Base-by-base conservation (phyloP, 2,888 invertebrate genomes). In the Xanthorhoe designata region DNA sequence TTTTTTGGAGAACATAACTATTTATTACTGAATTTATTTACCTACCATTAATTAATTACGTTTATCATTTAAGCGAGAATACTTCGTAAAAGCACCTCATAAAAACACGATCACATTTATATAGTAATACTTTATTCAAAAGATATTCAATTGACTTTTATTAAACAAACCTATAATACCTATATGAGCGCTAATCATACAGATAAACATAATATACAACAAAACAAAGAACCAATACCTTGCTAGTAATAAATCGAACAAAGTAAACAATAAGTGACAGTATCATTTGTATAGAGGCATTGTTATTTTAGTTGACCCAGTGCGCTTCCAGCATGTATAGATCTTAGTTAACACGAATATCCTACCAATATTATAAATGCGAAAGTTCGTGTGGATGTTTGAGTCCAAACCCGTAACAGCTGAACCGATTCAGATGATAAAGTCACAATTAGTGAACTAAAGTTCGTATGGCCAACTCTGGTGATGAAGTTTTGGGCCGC, bases 321-420 rank as follows among this genome's bases (percentile, higher is more conserved):
- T 47, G 18, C 42, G 42, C n/a, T 42, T 60, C 52, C 17, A 60
- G 52, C 29, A 15, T 52, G 10, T 42, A 8, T 52, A 61, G 9
- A 15, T 61, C 47, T 32, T 17, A 19, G 49, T 49, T n/a, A 47
- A 32, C 32, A 47, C 18, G 42, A 52, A 42, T 42, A 60, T 29
- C 47, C 47, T 56, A 15, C 45, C 24, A 15, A 32, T 17, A 17
- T 45, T 57, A 47, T 56, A 47, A 56, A 57, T 57, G 17, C 29
- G 54, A 54, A 54, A 54, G 54, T 54, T 54, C 35, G 54, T 38
- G 10, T 18, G 38, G 8, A 54, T 54, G 38, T 18, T 38, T 19
- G 38, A 10, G 18, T 18, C 18, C 2, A 51, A 50, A 51, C 18
- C 51, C n/a, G 51, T 24, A 51, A n/a, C 19, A 24, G 51, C 51